Evolutionary conservation across 2,888 invertebrate species (phyloP).

Genomic region (Rhingia rostrata): DNA sequence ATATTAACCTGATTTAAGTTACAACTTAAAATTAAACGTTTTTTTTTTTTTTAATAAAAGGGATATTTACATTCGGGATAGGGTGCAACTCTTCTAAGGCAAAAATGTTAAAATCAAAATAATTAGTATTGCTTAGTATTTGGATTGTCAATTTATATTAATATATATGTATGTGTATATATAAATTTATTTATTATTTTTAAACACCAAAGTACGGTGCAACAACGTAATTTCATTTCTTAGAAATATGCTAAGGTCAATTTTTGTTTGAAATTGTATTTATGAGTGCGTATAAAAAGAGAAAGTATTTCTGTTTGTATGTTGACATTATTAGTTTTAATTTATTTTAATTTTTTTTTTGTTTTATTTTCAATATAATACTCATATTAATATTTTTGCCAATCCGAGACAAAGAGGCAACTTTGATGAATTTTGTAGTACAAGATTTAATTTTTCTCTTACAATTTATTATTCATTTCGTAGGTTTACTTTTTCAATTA

Average conservation of each 20-base stretch:
- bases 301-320: constrained; percentile 45
- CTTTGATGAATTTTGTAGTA: constrained; percentile 64
- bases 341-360: neutral
- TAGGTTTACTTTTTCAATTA: neutral
- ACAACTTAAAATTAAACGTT: too few relatives aligned
- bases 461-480: constrained; percentile 28
- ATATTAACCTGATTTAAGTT: too few relatives aligned
- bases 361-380: constrained; percentile 36
- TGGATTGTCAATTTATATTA: constrained; percentile 74
- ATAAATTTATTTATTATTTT: constrained; percentile 44
- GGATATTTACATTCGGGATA: constrained; percentile 27
- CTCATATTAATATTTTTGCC: constrained; percentile 57
- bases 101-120: constrained; percentile 32
- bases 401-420: constrained; percentile 72
- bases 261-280: constrained; percentile 67
- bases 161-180: constrained; percentile 64
- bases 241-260: constrained; percentile 72
- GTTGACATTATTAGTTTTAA: constrained; percentile 35
- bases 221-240: constrained; percentile 72
- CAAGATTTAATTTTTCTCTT: constrained; percentile 20
- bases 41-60: neutral
- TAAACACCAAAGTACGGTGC: constrained; percentile 70
- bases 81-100: constrained; percentile 25
- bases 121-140: constrained; percentile 70
- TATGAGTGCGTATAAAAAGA: constrained; percentile 70